Base-by-base conservation (phyloP, 2,888 invertebrate genomes). In the Halictus quadricinctus region DNA sequence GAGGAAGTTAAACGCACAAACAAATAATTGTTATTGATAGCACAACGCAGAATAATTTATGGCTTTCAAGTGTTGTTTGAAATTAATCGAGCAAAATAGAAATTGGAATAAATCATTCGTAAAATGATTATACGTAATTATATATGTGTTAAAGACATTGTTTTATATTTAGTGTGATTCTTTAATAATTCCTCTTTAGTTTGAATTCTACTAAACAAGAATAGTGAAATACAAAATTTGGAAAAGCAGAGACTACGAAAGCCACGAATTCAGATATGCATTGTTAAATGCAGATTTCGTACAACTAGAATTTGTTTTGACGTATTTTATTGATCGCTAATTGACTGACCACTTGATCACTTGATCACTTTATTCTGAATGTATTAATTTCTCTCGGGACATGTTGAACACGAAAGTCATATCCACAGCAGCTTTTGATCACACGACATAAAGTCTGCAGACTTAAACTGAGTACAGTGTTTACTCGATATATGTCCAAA, bases 351-450 rank as follows among this genome's bases (percentile, higher is more conserved):
- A n/a, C n/a, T n/a, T n/a, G n/a, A n/a, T n/a, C n/a, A n/a, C 64
- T 25, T 29, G 46, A 21, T 48, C 64, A 64, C 15, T 64, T 64
- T 43, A 36, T 43, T 8, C 4, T 25, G 3, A 46, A 43, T 15
- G 36, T 48, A 18, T 77, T 76, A 69, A 72, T 81, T 79, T 79
- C 87, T 77, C 83, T 81, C 79, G 48, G 78, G 73, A 41, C 79
- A 84, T 75, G 70, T 79, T 15, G 41, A 29, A 72, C 79, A 60
- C 64, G 54, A n/a, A 69, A 69, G 36, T 41, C 25, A 12, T 10
- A n/a, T 60, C 58, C 58, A 60, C 25, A 60, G 10, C 25, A 3
- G 8, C 25, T n/a, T 60, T 29, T 29, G 25, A 3, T 25, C 12
- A 25, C 25, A 25, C 10, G 25, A 6, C n/a, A 7, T 54, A 6